Evolutionary conservation across 2,888 invertebrate genomes (phyloP).

Genomic region (Leuctra nigra): DNA sequence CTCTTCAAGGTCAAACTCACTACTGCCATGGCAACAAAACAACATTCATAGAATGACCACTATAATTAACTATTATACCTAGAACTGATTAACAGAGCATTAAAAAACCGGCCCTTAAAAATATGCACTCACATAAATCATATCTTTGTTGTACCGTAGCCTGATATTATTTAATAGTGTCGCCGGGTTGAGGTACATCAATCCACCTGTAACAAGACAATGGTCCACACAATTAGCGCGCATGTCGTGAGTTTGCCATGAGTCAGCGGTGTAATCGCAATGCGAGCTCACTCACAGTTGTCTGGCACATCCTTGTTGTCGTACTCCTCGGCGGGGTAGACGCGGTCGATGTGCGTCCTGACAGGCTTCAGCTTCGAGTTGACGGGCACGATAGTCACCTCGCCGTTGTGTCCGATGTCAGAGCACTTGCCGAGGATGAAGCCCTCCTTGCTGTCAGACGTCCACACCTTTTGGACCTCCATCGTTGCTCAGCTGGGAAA

Average conservation of each 20-base stretch:
- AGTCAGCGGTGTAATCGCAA: neutral
- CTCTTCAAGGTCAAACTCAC: too few relatives aligned
- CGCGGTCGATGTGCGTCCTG: constrained; percentile 73
- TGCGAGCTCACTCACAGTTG: constrained; percentile 80
- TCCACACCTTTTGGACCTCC: constrained; percentile 88
- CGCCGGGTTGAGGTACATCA: constrained; percentile 97
- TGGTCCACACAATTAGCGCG: too few relatives aligned
- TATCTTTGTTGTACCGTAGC: constrained; percentile 83
- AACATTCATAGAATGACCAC: too few relatives aligned
- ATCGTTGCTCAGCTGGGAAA: constrained; percentile 40
- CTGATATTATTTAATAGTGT: constrained; percentile 90
- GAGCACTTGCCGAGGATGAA: constrained; percentile 83
- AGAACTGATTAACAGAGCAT: too few relatives aligned
- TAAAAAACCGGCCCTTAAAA: too few relatives aligned
- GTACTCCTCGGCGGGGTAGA: constrained; percentile 88
- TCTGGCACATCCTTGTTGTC: constrained; percentile 84
- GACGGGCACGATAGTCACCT: constrained; percentile 59
- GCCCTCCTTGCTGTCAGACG: constrained; percentile 82
- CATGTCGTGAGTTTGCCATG: too few relatives aligned
- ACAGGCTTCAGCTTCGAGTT: constrained; percentile 53
- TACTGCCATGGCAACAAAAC: too few relatives aligned
- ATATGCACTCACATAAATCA: constrained; percentile 84
- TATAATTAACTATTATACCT: too few relatives aligned
- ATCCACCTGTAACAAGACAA: constrained; percentile 71
- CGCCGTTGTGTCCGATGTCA: constrained; percentile 76